These are phyloP conservation scores for Phoronis australis DNA, from an alignment of 2,888 invertebrate species.

Conservation along the genomic window DNA sequence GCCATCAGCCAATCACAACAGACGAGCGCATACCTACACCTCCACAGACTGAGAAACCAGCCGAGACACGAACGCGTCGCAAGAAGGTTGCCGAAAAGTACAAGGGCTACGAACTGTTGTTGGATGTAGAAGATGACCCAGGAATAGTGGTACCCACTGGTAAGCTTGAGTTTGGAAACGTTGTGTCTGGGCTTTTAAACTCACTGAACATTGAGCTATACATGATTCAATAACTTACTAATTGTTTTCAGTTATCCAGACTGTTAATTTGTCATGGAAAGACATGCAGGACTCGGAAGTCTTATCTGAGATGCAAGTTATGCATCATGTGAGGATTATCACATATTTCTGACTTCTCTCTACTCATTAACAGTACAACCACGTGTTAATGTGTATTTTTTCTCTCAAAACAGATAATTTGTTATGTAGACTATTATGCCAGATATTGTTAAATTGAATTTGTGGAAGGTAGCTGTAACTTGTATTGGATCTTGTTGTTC, in stretches of 20 bases:
- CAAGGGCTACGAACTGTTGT: slow-evolving; percentile 36
- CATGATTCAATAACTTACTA: too few species aligned
- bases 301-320: background rate
- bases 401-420: background rate
- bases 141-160: slow-evolving; percentile 30
- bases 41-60: background rate
- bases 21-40: slow-evolving; percentile 1
- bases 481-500: background rate
- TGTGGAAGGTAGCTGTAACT: background rate
- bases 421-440: background rate
- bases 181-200: too few species aligned
- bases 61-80: slow-evolving; percentile 8
- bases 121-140: slow-evolving; percentile 28
- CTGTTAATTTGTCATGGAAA: too few species aligned
- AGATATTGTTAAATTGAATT: background rate
- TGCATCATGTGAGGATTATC: too few species aligned
- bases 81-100: slow-evolving; percentile 18
- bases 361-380: too few species aligned
- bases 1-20: background rate
- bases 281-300: background rate
- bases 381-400: too few species aligned
- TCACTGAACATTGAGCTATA: too few species aligned
- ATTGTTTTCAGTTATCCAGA: too few species aligned
- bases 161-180: slow-evolving; percentile 6
- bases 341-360: too few species aligned